Conservation (phyloP, 2,888 invertebrate species). For the Poecilus cupreus region DNA sequence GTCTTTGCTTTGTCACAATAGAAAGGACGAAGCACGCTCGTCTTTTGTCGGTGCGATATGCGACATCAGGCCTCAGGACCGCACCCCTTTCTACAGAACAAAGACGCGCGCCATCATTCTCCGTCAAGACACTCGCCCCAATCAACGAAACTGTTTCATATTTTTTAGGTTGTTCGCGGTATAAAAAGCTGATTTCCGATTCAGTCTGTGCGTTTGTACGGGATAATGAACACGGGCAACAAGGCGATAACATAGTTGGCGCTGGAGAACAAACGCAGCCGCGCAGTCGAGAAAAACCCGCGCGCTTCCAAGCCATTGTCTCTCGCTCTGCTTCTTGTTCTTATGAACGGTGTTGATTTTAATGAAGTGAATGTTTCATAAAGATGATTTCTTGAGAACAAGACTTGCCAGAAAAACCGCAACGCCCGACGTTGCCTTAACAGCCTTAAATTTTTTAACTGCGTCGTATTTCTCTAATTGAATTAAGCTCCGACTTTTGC, state of each 20-base stretch:
- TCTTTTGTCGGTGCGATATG: too few relatives aligned
- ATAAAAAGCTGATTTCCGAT: constrained; percentile 59
- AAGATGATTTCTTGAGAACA: constrained; percentile 56
- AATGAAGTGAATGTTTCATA: constrained; percentile 57
- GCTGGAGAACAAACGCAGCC: constrained; percentile 54
- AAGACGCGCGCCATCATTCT: neutral
- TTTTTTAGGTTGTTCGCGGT: constrained; percentile 15
- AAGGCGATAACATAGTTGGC: constrained; percentile 58
- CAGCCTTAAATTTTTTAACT: neutral
- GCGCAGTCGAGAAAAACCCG: constrained; percentile 47
- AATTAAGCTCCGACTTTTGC: neutral
- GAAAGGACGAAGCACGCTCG: constrained; percentile 3
- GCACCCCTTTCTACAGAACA: constrained; percentile 32
- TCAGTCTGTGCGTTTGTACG: constrained; percentile 52
- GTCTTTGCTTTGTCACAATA: constrained; percentile 23
- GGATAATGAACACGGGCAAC: constrained; percentile 60
- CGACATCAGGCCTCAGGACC: neutral
- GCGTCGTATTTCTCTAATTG: neutral
- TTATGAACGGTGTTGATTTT: constrained; percentile 51
- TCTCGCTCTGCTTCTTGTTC: constrained; percentile 9
- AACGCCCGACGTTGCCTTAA: neutral
- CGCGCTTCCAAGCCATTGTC: constrained; percentile 33
- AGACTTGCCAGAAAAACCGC: constrained; percentile 6
- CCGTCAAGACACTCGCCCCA: neutral
- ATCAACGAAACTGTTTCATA: constrained; percentile 56